These are phyloP conservation scores for Prolemur simus DNA, from an alignment of 2,113 vertebrate genomes.

Conservation along the genomic window DNA sequence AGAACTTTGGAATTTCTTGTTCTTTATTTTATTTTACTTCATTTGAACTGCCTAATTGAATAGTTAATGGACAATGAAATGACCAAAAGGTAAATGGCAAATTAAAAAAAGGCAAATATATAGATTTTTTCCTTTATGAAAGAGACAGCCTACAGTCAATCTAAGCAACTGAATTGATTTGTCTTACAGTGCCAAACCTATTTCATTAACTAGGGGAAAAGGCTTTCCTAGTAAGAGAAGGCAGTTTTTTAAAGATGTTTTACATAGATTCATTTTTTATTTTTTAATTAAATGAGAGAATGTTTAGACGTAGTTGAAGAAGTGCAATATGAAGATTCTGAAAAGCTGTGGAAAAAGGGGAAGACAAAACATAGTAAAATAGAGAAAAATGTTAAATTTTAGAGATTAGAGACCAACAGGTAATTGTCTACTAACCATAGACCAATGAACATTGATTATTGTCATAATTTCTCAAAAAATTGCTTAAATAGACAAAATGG, in stretches of 20 bases:
- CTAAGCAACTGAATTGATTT: background rate
- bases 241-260: background rate
- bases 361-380: background rate
- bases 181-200: background rate
- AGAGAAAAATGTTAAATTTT: background rate
- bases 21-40: background rate
- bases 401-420: background rate
- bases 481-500: background rate
- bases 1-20: background rate
- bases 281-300: background rate
- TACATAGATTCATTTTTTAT: background rate
- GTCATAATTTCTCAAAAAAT: background rate
- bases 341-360: background rate
- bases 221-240: background rate
- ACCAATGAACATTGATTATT: background rate
- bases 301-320: background rate
- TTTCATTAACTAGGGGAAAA: background rate
- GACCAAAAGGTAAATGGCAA: background rate
- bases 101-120: background rate
- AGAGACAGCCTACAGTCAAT: background rate
- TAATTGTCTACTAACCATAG: background rate
- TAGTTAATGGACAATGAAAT: conserved; percentile 23
- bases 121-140: background rate
- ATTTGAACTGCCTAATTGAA: background rate
- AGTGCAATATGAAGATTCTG: background rate